Evolutionary conservation across 2,888 invertebrate species (phyloP).

Genomic region (Coelopa pilipes): DNA sequence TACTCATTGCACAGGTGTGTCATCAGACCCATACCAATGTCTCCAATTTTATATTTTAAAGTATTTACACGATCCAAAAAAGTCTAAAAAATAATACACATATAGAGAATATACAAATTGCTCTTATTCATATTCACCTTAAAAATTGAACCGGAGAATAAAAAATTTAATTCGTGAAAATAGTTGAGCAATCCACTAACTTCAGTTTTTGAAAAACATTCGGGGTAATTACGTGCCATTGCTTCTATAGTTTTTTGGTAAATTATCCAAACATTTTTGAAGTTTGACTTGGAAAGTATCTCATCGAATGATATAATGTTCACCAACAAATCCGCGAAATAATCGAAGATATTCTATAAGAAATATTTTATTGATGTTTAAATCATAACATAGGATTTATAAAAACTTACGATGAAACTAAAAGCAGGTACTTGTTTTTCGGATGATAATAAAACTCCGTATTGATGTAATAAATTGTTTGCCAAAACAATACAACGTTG

Average conservation of each 20-base stretch:
- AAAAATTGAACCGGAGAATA: constrained; percentile 74
- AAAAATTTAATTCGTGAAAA: constrained; percentile 70
- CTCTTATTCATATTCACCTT: constrained; percentile 68
- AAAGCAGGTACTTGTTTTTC: constrained; percentile 59
- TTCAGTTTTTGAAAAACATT: constrained; percentile 70
- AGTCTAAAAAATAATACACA: constrained; percentile 47
- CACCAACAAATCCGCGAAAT: constrained; percentile 76
- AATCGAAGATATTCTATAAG: constrained; percentile 66
- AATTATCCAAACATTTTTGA: constrained; percentile 76
- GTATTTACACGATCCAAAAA: constrained; percentile 54
- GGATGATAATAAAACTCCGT: constrained; percentile 75
- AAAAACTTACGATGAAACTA: constrained; percentile 50
- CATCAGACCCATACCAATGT: constrained; percentile 51
- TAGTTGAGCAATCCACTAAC: constrained; percentile 77
- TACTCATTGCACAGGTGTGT: constrained; percentile 63
- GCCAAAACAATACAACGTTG: constrained; percentile 78
- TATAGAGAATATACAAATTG: not conserved
- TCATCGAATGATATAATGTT: constrained; percentile 72
- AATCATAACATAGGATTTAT: not conserved
- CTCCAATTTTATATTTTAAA: constrained; percentile 51
- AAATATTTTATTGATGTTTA: not conserved
- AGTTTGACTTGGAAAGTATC: constrained; percentile 56
- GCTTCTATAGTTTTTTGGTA: constrained; percentile 81
- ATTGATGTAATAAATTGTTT: constrained; percentile 78
- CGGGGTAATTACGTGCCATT: constrained; percentile 73